phyloP scores from a whole-genome alignment of 2,888 invertebrate species.

The Noctua janthe region DNA sequence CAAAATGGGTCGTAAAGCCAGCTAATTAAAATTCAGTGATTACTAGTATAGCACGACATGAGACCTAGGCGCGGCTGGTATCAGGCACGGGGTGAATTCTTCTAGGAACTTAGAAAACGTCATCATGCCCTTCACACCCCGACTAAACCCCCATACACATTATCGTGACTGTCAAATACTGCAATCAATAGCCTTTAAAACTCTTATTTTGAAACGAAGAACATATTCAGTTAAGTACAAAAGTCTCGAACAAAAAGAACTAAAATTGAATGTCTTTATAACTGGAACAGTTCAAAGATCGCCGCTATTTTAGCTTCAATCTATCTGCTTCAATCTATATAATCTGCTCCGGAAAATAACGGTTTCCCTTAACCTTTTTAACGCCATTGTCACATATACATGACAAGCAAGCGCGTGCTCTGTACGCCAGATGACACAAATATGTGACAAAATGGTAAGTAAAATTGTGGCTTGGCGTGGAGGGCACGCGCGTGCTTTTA shows the following conservation, averaged over 20 bases:
- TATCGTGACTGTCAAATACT: constrained; percentile 56
- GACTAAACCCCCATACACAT: constrained; percentile 47
- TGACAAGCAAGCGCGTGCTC: too few species aligned
- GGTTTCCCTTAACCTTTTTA: background rate
- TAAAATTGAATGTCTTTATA: background rate
- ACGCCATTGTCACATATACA: too few species aligned
- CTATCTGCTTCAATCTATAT: background rate
- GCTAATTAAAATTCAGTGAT: constrained; percentile 79
- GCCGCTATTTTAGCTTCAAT: too few species aligned
- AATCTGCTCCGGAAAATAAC: background rate
- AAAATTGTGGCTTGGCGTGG: too few species aligned
- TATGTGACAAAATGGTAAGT: too few species aligned
- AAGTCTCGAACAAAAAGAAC: background rate
- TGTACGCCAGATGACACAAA: too few species aligned
- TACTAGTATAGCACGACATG: constrained; percentile 74
- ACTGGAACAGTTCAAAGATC: background rate
- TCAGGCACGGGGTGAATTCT: constrained; percentile 79
- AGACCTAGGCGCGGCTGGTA: constrained; percentile 75
- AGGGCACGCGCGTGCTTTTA: too few species aligned
- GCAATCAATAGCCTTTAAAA: constrained; percentile 37
- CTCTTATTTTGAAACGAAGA: constrained; percentile 18
- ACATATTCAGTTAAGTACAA: constrained; percentile 2
- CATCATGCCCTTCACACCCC: constrained; percentile 66
- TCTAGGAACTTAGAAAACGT: constrained; percentile 78
- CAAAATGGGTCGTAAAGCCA: constrained; percentile 39